Percentiles rank a stretch among this genome's conserved stretches.
Evolutionary conservation across 2,888 invertebrate species (phyloP).

Genomic region (Physocephala rufipes): DNA sequence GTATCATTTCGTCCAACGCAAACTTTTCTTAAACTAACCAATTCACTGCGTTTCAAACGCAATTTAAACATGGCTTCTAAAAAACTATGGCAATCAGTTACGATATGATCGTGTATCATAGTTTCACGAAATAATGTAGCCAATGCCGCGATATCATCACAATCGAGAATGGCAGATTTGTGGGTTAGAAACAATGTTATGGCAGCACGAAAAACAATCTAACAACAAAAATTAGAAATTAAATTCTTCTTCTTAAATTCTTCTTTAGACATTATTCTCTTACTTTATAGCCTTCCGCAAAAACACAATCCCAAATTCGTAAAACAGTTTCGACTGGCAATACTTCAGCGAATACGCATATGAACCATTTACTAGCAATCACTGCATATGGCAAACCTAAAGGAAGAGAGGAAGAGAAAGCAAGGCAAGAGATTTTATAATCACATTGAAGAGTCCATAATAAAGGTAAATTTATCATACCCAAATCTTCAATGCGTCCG

Average conservation of each 20-base stretch:
- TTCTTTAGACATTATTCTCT: neutral
- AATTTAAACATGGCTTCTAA: slow-evolving; percentile 87
- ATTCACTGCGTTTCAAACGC: slow-evolving; percentile 69
- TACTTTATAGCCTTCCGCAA: slow-evolving; percentile 89
- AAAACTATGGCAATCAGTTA: slow-evolving; percentile 87
- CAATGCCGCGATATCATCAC: slow-evolving; percentile 82
- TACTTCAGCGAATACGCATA: slow-evolving; percentile 93
- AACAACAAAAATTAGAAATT: neutral
- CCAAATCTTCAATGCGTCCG: slow-evolving; percentile 80
- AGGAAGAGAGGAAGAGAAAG: too few relatives aligned
- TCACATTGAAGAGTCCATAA: neutral
- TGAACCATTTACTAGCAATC: slow-evolving; percentile 94
- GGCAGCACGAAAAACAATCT: slow-evolving; percentile 87
- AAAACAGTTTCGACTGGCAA: slow-evolving; percentile 93
- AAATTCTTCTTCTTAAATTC: neutral
- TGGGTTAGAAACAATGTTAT: slow-evolving; percentile 83
- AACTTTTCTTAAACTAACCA: slow-evolving; percentile 60
- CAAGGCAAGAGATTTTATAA: too few relatives aligned
- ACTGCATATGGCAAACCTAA: slow-evolving; percentile 87
- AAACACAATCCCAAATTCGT: slow-evolving; percentile 95
- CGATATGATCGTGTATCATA: slow-evolving; percentile 80
- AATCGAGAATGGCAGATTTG: slow-evolving; percentile 75
- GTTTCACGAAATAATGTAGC: slow-evolving; percentile 81
- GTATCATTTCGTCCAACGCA: slow-evolving; percentile 57
- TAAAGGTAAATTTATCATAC: slow-evolving; percentile 59